phyloP scores from a whole-genome alignment of 1,140 invertebrate genomes.

The Leucophenga varia region DNA sequence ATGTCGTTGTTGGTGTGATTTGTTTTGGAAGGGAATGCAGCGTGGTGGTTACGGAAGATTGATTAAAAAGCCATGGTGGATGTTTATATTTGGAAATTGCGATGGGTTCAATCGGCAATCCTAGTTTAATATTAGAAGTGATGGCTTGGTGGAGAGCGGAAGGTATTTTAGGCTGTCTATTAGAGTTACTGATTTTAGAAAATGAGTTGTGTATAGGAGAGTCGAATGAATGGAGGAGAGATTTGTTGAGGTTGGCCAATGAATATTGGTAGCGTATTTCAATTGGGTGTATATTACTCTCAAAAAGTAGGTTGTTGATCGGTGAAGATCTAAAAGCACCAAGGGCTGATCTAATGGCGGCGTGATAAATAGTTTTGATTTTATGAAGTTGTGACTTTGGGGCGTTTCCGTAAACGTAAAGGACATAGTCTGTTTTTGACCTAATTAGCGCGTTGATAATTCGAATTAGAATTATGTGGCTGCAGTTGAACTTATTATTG shows the following conservation, averaged over 20 bases:
- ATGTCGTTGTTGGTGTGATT: neutral
- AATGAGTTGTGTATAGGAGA: neutral
- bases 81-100: neutral
- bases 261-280: neutral
- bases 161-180: neutral
- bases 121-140: neutral
- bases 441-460: neutral
- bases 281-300: neutral
- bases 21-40: neutral
- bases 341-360: neutral
- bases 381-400: neutral
- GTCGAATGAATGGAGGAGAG: neutral
- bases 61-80: neutral
- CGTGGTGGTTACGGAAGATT: neutral
- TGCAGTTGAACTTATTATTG: neutral
- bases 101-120: neutral
- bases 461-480: neutral
- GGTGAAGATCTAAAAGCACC: conserved; percentile 4
- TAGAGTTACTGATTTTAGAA: neutral
- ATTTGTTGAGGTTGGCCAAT: conserved; percentile 1
- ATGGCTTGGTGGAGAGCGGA: neutral
- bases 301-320: conserved; percentile 7
- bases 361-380: neutral
- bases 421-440: conserved; percentile 1
- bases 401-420: neutral